These are phyloP conservation scores for Eudyptes chrysolophus DNA, from an alignment of 2,113 vertebrate species.

Conservation along the genomic window DNA sequence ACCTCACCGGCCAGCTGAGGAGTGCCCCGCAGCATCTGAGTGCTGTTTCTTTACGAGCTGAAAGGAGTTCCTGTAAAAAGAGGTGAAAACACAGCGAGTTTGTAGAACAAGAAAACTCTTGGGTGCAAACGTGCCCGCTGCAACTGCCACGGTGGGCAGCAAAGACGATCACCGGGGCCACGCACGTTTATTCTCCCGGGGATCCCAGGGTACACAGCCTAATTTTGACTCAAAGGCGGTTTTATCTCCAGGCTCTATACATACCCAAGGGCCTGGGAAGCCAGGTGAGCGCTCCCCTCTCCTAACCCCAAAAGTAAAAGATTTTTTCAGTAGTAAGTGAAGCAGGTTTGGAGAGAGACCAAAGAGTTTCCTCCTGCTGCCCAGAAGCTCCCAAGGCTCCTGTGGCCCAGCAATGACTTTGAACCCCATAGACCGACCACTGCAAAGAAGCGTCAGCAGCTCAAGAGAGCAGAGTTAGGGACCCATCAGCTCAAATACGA, in stretches of 20 bases:
- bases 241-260: neutral
- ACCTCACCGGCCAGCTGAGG: neutral
- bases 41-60: no score
- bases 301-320: neutral
- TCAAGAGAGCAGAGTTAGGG: neutral
- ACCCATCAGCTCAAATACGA: rapidly evolving
- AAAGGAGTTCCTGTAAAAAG: neutral
- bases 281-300: no score
- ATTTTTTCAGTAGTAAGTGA: neutral
- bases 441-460: rapidly evolving
- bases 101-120: neutral
- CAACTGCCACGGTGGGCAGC: no score
- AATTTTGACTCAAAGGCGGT: neutral
- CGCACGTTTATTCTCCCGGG: rapidly evolving
- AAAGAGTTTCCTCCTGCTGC: neutral
- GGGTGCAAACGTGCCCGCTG: neutral
- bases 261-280: no score
- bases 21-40: rapidly evolving
- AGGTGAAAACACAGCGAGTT: neutral
- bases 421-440: neutral
- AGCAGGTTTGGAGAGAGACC: neutral
- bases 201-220: neutral
- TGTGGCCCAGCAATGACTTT: neutral
- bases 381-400: neutral
- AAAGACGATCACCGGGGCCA: rapidly evolving